Conservation (phyloP, 2,888 invertebrate genomes). For the Mimas tiliae region DNA sequence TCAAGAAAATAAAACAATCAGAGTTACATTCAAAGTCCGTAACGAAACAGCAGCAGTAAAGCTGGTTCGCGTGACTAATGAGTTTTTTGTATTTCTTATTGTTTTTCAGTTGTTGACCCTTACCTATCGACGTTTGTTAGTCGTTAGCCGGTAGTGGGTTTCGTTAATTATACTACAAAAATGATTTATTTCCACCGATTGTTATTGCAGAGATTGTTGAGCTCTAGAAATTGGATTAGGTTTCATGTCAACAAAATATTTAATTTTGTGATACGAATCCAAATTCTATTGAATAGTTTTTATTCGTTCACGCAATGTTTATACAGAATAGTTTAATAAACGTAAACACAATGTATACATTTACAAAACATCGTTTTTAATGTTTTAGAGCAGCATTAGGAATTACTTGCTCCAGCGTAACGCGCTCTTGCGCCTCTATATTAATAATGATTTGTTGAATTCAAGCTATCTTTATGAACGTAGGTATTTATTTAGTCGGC, state of each 20-base stretch:
- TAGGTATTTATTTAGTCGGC: no score
- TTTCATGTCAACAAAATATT: conserved; percentile 64
- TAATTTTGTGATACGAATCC: conserved; percentile 56
- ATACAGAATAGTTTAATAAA: neutral
- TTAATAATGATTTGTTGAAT: no score
- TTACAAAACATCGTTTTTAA: no score
- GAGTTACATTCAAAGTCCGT: conserved; percentile 44
- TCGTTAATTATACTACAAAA: conserved; percentile 70
- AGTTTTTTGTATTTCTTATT: conserved; percentile 79
- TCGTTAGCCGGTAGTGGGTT: conserved; percentile 50
- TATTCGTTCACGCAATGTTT: neutral
- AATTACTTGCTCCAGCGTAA: no score
- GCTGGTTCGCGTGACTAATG: conserved; percentile 77
- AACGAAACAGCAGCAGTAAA: conserved; percentile 46
- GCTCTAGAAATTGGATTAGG: conserved; percentile 56
- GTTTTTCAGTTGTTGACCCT: conserved; percentile 80
- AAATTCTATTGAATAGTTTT: conserved; percentile 29
- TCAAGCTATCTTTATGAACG: no score
- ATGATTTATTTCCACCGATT: conserved; percentile 69
- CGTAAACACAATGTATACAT: neutral
- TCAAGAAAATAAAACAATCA: neutral
- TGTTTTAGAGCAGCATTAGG: no score
- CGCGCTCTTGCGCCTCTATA: no score
- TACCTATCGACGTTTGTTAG: conserved; percentile 68
- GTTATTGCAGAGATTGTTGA: conserved; percentile 56